Percentiles rank a stretch among this genome's conserved stretches.
Evolutionary conservation across 2,797 vertebrate species (phyloP).

Genomic region (Fundulus diaphanus): DNA sequence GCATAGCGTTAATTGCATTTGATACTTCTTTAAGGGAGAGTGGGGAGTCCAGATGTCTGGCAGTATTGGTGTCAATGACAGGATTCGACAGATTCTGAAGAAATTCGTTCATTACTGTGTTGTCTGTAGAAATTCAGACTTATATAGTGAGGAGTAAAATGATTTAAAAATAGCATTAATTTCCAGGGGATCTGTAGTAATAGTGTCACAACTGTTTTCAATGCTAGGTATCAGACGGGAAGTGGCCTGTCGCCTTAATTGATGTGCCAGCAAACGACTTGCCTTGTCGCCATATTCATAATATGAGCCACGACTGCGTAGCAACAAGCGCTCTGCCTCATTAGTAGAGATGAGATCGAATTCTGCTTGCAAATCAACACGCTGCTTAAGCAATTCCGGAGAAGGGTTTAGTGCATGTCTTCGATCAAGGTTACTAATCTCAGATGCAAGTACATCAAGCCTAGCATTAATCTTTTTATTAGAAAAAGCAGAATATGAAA

Average conservation of each 20-base stretch:
- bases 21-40: too few relatives aligned
- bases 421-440: not conserved
- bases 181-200: not conserved
- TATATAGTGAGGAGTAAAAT: conserved; percentile 1
- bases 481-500: too few relatives aligned
- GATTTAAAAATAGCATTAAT: conserved; percentile 10
- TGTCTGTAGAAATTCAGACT: not conserved
- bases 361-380: too few relatives aligned
- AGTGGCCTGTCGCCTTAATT: not conserved
- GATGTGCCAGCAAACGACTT: conserved; percentile 16
- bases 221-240: conserved; percentile 15
- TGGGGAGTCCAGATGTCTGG: too few relatives aligned
- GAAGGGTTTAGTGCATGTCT: not conserved
- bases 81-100: too few relatives aligned
- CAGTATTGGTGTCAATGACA: too few relatives aligned
- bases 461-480: too few relatives aligned
- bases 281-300: conserved; percentile 11
- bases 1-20: too few relatives aligned
- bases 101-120: too few relatives aligned
- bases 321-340: not conserved
- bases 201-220: not conserved
- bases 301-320: not conserved
- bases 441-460: not conserved
- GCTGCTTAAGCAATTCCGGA: too few relatives aligned
- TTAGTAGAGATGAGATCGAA: not conserved